Conservation (phyloP, 1,140 invertebrate species). For the Pogonomyrmex barbatus region DNA sequence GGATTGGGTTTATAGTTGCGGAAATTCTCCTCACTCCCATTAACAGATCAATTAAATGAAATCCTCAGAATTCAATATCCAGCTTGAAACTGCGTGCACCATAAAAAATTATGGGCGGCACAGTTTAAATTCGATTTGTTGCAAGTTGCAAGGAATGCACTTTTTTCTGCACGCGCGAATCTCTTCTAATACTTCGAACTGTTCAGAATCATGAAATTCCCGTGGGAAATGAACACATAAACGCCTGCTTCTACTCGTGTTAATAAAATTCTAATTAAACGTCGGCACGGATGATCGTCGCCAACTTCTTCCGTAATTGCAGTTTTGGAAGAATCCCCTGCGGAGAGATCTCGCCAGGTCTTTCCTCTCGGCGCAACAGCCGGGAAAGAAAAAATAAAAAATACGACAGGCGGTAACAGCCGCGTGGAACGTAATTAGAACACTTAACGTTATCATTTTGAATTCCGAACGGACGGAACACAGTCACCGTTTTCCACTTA, state of each 20-base stretch:
- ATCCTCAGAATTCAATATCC: not conserved
- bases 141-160: not conserved
- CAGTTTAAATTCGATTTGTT: not conserved
- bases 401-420: not conserved
- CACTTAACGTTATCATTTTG: conserved; percentile 50
- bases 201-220: not conserved
- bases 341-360: conserved; percentile 7
- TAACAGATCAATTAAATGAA: not conserved
- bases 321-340: conserved; percentile 23
- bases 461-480: conserved; percentile 38
- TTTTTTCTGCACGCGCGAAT: not conserved
- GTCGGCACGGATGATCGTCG: conserved; percentile 22
- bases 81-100: not conserved
- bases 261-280: conserved; percentile 62
- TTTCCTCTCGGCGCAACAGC: not conserved
- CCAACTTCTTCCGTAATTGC: conserved; percentile 39
- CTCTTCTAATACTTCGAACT: not conserved
- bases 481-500: conserved; percentile 27
- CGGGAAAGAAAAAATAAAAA: not conserved
- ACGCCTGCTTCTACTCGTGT: conserved; percentile 14
- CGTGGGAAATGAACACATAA: conserved; percentile 36
- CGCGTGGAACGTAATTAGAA: conserved; percentile 47
- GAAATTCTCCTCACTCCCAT: not conserved
- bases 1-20: not conserved
- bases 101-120: conserved; percentile 15